Percentiles rank a stretch among this genome's conserved stretches.
These are phyloP conservation scores for Parnassius mnemosyne DNA, from an alignment of 2,888 invertebrate species.

Conservation along the genomic window DNA sequence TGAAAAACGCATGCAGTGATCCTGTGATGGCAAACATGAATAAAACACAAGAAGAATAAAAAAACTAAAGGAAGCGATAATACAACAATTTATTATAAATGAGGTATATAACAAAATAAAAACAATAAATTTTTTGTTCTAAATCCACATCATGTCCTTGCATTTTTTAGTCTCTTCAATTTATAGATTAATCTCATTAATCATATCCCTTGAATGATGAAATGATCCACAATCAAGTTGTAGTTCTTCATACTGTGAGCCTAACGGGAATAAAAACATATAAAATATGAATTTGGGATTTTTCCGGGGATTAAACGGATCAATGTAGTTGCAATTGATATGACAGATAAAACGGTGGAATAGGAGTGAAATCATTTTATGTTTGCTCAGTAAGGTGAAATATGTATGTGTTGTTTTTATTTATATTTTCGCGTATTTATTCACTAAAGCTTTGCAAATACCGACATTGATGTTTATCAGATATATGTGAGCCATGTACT, in stretches of 20 bases:
- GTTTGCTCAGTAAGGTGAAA: too few relatives aligned
- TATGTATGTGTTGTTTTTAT: too few relatives aligned
- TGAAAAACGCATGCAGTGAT: slow-evolving; percentile 32
- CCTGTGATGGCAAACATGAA: slow-evolving; percentile 19
- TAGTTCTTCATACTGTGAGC: slow-evolving; percentile 74
- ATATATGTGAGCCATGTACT: too few relatives aligned
- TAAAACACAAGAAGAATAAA: slow-evolving; percentile 33
- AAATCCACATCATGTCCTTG: slow-evolving; percentile 62
- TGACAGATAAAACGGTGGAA: too few relatives aligned
- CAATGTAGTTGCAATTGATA: too few relatives aligned
- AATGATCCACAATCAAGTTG: slow-evolving; percentile 45
- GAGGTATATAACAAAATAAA: slow-evolving; percentile 42
- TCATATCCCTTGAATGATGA: slow-evolving; percentile 38
- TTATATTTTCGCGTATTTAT: too few relatives aligned
- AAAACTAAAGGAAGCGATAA: slow-evolving; percentile 52
- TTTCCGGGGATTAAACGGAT: neutral
- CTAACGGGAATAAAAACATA: slow-evolving; percentile 68
- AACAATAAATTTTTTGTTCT: slow-evolving; percentile 48
- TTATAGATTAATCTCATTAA: slow-evolving; percentile 27
- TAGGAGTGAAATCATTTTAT: too few relatives aligned
- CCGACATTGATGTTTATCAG: too few relatives aligned
- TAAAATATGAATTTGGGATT: slow-evolving; percentile 53
- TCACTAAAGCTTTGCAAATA: too few relatives aligned
- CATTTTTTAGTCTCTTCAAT: slow-evolving; percentile 47
- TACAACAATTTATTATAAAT: slow-evolving; percentile 63